These are phyloP conservation scores for Oryzias javanicus DNA, from an alignment of 2,113 vertebrate genomes.

Conservation along the genomic window DNA sequence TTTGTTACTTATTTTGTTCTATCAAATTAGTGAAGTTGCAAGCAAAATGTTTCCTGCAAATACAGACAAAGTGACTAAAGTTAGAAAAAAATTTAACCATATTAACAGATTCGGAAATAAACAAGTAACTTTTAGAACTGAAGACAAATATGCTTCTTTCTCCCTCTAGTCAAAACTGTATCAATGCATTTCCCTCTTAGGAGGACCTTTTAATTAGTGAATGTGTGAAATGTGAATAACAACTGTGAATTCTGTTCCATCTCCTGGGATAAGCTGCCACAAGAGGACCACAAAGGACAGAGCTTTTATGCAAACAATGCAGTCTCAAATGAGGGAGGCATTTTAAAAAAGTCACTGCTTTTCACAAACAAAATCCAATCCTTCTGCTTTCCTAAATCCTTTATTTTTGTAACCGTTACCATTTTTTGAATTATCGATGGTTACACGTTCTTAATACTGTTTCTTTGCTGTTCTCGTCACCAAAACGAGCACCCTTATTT, in stretches of 20 bases:
- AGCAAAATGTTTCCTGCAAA: too few relatives aligned
- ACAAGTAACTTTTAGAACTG: too few relatives aligned
- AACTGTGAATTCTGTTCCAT: slow-evolving; percentile 53
- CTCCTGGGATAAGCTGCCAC: slow-evolving; percentile 57
- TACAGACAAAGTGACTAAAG: too few relatives aligned
- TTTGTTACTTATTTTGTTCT: too few relatives aligned
- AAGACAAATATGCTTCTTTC: too few relatives aligned
- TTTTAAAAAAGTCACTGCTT: slow-evolving; percentile 68
- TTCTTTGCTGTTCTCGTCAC: slow-evolving; percentile 20
- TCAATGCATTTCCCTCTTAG: slow-evolving; percentile 2
- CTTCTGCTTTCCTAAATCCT: slow-evolving; percentile 33
- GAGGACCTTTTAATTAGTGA: slow-evolving; percentile 41
- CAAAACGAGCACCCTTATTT: slow-evolving; percentile 26
- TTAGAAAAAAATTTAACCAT: too few relatives aligned
- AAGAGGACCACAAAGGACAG: slow-evolving; percentile 58
- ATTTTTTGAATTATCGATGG: slow-evolving; percentile 24
- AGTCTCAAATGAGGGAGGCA: slow-evolving; percentile 67
- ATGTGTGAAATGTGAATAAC: slow-evolving; percentile 61
- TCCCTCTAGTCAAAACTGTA: too few relatives aligned
- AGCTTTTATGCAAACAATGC: slow-evolving; percentile 74
- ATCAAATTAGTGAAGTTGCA: too few relatives aligned
- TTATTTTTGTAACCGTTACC: background rate
- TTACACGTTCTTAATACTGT: slow-evolving; percentile 34
- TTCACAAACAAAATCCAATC: slow-evolving; percentile 59
- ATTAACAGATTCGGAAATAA: too few relatives aligned